A percentile compares a stretch with the other conserved stretches of the same genome.
Evolutionary conservation across 1,140 invertebrate species (phyloP).

Genomic region (Cardiocondyla obscurior): DNA sequence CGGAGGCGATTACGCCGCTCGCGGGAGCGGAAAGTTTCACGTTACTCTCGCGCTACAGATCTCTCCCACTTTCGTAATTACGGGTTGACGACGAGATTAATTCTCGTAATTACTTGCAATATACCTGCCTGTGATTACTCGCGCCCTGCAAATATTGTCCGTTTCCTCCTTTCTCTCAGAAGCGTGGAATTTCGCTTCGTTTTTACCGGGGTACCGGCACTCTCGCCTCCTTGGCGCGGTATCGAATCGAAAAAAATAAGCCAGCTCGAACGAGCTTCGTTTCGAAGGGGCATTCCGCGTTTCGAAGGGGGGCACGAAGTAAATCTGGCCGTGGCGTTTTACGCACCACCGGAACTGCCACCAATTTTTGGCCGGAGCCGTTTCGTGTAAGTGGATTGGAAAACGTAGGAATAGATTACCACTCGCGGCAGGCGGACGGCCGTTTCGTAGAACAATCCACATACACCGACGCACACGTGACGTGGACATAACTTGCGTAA

Average conservation of each 20-base stretch:
- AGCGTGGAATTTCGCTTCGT: slow-evolving; percentile 31
- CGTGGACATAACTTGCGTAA: slow-evolving; percentile 33
- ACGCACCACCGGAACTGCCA: slow-evolving; percentile 23
- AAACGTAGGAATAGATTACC: slow-evolving; percentile 53
- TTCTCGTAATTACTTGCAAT: slow-evolving; percentile 49
- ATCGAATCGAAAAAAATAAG: slow-evolving; percentile 20
- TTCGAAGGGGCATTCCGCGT: neutral
- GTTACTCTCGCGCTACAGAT: slow-evolving; percentile 29
- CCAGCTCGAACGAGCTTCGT: slow-evolving; percentile 13
- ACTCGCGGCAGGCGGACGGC: neutral
- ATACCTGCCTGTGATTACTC: slow-evolving; percentile 29
- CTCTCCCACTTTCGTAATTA: slow-evolving; percentile 43
- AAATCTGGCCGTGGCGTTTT: slow-evolving; percentile 39
- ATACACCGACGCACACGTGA: neutral
- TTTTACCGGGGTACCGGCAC: neutral
- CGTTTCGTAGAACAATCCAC: slow-evolving; percentile 44
- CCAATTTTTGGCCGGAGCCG: slow-evolving; percentile 42
- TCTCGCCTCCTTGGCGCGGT: neutral
- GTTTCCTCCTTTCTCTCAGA: neutral
- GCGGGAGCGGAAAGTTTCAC: slow-evolving; percentile 20
- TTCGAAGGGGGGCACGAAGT: neutral
- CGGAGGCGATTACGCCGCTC: neutral
- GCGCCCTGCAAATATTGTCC: slow-evolving; percentile 17
- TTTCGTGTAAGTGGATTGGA: slow-evolving; percentile 55
- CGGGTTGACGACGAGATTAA: slow-evolving; percentile 37